Evolutionary conservation across 1,140 invertebrate genomes (phyloP).

Genomic region (Nilaparvata lugens): DNA sequence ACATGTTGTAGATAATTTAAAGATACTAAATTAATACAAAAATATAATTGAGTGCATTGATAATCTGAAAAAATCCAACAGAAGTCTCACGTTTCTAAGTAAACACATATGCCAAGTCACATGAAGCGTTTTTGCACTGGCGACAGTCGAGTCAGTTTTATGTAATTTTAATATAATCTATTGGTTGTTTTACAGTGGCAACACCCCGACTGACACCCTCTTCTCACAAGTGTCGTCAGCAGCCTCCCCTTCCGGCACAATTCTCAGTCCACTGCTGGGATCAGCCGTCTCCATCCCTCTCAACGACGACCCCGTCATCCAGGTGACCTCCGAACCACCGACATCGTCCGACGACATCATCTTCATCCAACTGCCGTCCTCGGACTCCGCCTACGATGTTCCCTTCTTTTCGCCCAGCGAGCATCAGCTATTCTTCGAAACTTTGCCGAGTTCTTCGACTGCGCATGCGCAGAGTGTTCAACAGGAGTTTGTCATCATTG

Average conservation of each 20-base stretch:
- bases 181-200: too few relatives aligned
- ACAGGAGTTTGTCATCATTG: neutral
- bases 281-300: too few relatives aligned
- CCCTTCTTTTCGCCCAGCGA: neutral
- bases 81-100: too few relatives aligned
- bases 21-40: too few relatives aligned
- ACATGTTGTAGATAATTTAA: too few relatives aligned
- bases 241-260: neutral
- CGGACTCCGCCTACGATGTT: slow-evolving; percentile 6
- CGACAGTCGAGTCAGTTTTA: too few relatives aligned
- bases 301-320: neutral
- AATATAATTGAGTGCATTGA: too few relatives aligned
- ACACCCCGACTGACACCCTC: too few relatives aligned
- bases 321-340: slow-evolving; percentile 4
- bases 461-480: neutral
- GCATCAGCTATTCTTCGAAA: neutral
- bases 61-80: too few relatives aligned
- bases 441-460: neutral
- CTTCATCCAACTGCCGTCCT: slow-evolving; percentile 17
- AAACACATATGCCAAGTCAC: too few relatives aligned
- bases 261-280: neutral
- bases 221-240: neutral
- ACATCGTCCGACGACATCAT: slow-evolving; percentile 20
- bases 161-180: too few relatives aligned
- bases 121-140: too few relatives aligned